A percentile compares a stretch with the other conserved stretches of the same genome.
Evolutionary conservation across 2,113 vertebrate species (phyloP).

Genomic region (Hippocampus comes): DNA sequence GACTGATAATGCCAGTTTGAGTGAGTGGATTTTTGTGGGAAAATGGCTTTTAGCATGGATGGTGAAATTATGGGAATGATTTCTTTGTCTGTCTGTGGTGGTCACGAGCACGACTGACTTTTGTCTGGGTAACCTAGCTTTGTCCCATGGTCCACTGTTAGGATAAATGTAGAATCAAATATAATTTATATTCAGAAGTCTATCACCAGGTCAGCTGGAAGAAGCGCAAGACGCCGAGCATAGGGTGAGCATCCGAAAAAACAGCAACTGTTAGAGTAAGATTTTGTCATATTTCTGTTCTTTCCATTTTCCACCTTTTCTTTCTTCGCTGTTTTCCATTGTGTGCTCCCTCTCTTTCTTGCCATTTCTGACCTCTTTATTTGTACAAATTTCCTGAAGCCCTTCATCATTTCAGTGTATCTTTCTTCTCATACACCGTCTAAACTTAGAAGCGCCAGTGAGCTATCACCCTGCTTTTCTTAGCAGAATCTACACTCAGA

Average conservation of each 20-base stretch:
- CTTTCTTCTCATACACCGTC: constrained; percentile 38
- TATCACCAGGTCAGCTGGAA: background rate
- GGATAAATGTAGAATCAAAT: background rate
- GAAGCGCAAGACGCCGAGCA: background rate
- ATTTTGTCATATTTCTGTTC: background rate
- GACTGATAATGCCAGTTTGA: no score
- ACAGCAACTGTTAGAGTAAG: background rate
- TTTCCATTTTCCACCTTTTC: background rate
- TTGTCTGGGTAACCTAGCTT: background rate
- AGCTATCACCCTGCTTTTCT: constrained; percentile 20
- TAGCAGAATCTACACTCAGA: constrained; percentile 10
- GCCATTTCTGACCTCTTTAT: constrained; percentile 2
- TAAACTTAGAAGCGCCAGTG: constrained; percentile 48
- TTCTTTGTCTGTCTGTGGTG: background rate
- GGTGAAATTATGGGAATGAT: background rate
- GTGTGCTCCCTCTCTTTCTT: constrained; percentile 2
- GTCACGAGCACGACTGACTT: background rate
- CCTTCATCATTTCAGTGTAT: constrained; percentile 38
- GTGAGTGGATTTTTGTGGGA: no score
- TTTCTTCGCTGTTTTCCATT: background rate
- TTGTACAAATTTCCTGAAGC: constrained; percentile 19
- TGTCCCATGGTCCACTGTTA: background rate
- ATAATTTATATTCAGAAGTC: background rate
- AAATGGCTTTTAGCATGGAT: background rate
- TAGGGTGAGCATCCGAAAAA: background rate